Base-by-base conservation (phyloP, 2,888 invertebrate genomes). In the Charanyca ferruginea region DNA sequence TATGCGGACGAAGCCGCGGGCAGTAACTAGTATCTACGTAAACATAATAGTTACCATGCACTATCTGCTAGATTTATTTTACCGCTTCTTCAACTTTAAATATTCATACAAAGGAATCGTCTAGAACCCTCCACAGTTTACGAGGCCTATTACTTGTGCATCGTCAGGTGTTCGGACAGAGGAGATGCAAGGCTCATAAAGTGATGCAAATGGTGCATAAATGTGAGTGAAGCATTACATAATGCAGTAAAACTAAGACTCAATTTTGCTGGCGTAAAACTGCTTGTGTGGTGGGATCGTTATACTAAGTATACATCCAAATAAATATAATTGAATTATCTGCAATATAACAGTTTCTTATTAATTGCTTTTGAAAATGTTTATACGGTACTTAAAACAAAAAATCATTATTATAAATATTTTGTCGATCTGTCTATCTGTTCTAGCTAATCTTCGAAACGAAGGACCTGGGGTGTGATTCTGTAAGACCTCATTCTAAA, bases 131-230 rank as follows among this genome's bases (percentile, higher is more conserved):
- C 23, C 38, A 13, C 52, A 69, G 63, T 78, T 67, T 77, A 80
- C 61, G 62, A 63, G 8, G 67, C 42, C 22, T 66, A 32, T 67
- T 66, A 69, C 58, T 1, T 58, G 62, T 74, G 82, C 79, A 75
- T 71, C 62, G 52, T 65, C 20, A 62, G 73, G 54, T 70, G 54
- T 61, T 57, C 48, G 59, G 54, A 58, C 61, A 59, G 54, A 47
- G 57, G 48, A 60, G 62, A 42, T 73, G 67, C 77, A 66, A 42
- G 51, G 25, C 25, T 28, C 73, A 77, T 80, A 83, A 83, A 80
- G 35, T 71, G 59, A 80, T 80, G 81, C 49, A 78, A 83, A 83
- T 71, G 74, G 78, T 49, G 49, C 74, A 83, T 80, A 83, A 80
- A 83, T 77, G 74, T 72, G 8, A 60, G 63, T 54, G 66, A 49